These are phyloP conservation scores for Lasioglossum villosulum DNA, from an alignment of 2,888 invertebrate species.

Conservation along the genomic window DNA sequence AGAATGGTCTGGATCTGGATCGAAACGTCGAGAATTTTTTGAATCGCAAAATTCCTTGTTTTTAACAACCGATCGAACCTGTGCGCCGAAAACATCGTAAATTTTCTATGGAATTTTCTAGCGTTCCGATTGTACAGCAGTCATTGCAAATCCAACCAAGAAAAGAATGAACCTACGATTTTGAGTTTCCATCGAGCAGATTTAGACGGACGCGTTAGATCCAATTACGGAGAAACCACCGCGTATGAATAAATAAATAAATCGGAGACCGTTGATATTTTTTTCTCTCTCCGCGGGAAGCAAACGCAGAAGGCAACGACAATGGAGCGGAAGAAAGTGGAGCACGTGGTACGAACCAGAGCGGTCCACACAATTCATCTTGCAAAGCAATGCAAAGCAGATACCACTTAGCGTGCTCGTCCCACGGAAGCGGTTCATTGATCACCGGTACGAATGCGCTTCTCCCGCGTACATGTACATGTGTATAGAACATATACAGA, in stretches of 20 bases:
- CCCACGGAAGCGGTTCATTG: constrained; percentile 64
- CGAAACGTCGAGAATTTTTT: too few relatives aligned
- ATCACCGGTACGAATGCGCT: constrained; percentile 42
- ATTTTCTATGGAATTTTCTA: too few relatives aligned
- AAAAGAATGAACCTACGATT: too few relatives aligned
- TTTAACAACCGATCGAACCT: too few relatives aligned
- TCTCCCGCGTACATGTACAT: neutral
- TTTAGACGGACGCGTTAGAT: neutral
- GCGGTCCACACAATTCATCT: constrained; percentile 53
- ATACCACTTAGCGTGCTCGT: constrained; percentile 58
- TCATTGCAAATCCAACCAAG: too few relatives aligned
- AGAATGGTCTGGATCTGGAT: too few relatives aligned
- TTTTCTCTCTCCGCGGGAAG: constrained; percentile 5
- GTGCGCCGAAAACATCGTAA: too few relatives aligned
- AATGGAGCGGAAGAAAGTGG: constrained; percentile 56
- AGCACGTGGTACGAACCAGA: constrained; percentile 33
- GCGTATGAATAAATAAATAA: constrained; percentile 27
- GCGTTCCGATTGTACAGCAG: too few relatives aligned
- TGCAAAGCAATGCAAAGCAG: constrained; percentile 53
- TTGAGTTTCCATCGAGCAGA: too few relatives aligned
- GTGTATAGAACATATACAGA: neutral
- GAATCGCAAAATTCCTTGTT: too few relatives aligned
- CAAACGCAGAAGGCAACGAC: constrained; percentile 38
- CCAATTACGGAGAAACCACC: neutral
- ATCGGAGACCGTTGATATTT: constrained; percentile 13